Base-by-base conservation (phyloP, 37 sponge, comb jelly and placozoan genomes). In the Oopsacas minuta region DNA sequence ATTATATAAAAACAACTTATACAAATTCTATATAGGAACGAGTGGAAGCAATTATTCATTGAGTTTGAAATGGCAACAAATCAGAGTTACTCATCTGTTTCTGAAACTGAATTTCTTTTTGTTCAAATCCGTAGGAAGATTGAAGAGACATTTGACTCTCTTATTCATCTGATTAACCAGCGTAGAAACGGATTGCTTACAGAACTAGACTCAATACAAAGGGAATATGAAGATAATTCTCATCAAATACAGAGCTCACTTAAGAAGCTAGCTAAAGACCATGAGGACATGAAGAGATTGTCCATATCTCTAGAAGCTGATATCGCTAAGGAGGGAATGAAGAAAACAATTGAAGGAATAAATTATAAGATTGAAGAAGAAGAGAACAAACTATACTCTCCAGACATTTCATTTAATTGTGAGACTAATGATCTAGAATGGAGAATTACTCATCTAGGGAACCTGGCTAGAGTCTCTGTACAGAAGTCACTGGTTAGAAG, bases 401-500 rank as follows among this genome's bases (percentile, higher is more conserved):
- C 75, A n/a, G 75, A 61, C 75, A 61, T 61, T n/a, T 61, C 75
- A 61, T 61, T 61, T n/a, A 34, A 32, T 61, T 61, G 75, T 12
- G 75, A 61, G 22, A 61, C 75, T 5, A 61, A 61, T 34, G 75
- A 61, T 5, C 30, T 61, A 3, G 75, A 61, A 12, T 61, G 75
- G 75, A 10, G 75, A 34, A 61, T 61, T 12, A 3, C 75, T n/a
- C 75, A 61, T 12, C 7, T 61, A 61, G 75, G 75, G 1, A 61
- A 10, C 28, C 75, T 61, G 28, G 7, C 7, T 12, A 10, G 20
- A n/a, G 75, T 32, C 7, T 61, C 75, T n/a, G 30, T 61, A 20
- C 75, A 61, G 75, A 61, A 61, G 1, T 61, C 75, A 34, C 75
- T 61, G 22, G 75, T 61, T 12, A 61, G 30, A 34, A 61, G 20